Percentiles rank a stretch among this genome's conserved stretches.
Conservation (phyloP, 1,140 invertebrate genomes). For the Zeugodacus cucurbitae region DNA sequence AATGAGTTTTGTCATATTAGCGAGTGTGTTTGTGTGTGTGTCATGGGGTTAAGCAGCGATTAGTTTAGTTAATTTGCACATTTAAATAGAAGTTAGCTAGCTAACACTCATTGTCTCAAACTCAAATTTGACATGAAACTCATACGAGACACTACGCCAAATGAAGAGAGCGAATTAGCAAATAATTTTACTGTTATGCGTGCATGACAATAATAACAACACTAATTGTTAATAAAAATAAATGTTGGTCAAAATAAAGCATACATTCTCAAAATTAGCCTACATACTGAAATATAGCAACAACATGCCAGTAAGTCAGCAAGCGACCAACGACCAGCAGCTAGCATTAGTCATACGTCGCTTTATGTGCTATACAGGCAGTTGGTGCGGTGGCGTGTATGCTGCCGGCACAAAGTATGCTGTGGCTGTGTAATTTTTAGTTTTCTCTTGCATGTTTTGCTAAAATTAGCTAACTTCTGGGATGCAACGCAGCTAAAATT, state of each 20-base stretch:
- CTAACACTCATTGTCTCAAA: neutral
- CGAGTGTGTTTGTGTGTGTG: neutral
- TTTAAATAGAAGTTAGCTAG: neutral
- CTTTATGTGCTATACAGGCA: neutral
- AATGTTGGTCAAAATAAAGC: too few relatives aligned
- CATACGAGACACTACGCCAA: neutral
- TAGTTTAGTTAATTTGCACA: neutral
- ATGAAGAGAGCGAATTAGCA: too few relatives aligned
- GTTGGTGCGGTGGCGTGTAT: neutral
- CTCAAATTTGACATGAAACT: neutral
- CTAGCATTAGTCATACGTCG: neutral
- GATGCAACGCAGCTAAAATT: neutral
- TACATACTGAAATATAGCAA: neutral
- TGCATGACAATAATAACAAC: too few relatives aligned
- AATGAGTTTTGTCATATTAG: neutral
- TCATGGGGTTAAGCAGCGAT: neutral
- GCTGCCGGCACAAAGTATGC: neutral
- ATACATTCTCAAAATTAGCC: too few relatives aligned
- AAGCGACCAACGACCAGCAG: neutral
- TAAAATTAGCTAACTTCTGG: slow-evolving; percentile 30
- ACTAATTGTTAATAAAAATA: too few relatives aligned
- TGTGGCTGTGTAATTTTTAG: neutral
- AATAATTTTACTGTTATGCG: too few relatives aligned
- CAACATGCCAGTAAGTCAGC: neutral
- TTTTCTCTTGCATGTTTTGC: neutral